Percentiles rank a stretch among this genome's conserved stretches.
Evolutionary conservation across 1,140 invertebrate species (phyloP).

Genomic region (Diorhabda elongata): DNA sequence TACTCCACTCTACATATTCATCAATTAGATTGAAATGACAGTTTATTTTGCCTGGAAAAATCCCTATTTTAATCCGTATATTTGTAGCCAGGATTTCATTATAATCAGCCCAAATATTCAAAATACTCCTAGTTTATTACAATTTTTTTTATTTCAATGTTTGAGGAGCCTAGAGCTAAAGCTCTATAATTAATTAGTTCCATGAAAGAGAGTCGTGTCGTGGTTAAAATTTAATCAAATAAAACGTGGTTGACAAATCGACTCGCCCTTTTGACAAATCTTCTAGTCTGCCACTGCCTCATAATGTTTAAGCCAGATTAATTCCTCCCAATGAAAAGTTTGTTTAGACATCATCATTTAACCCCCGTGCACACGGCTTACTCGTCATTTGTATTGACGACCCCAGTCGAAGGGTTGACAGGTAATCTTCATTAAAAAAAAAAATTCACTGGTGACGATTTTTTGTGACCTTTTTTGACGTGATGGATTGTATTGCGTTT

Average conservation of each 20-base stretch:
- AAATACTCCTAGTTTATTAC: not conserved
- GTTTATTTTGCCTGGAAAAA: too few relatives aligned
- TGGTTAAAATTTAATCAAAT: not conserved
- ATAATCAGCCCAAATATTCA: not conserved
- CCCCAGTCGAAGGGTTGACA: slow-evolving; percentile 11
- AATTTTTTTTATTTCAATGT: not conserved
- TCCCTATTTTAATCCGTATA: too few relatives aligned
- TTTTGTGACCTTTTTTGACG: not conserved
- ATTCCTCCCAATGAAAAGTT: slow-evolving; percentile 6
- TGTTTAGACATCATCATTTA: slow-evolving; percentile 5
- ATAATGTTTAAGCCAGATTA: slow-evolving; percentile 10
- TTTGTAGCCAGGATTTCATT: too few relatives aligned
- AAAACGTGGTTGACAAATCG: slow-evolving; percentile 11
- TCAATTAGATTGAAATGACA: too few relatives aligned
- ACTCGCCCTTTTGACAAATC: slow-evolving; percentile 3
- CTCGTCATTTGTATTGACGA: slow-evolving; percentile 7
- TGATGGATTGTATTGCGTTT: slow-evolving; percentile 2
- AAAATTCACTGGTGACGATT: slow-evolving; percentile 4
- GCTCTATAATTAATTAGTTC: not conserved
- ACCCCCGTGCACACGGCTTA: not conserved
- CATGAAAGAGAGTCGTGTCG: not conserved
- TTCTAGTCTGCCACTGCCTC: slow-evolving; percentile 9
- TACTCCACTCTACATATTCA: too few relatives aligned
- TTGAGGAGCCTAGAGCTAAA: not conserved
- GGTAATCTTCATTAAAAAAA: slow-evolving; percentile 2